A percentile compares a stretch with the other conserved stretches of the same genome.
These are phyloP conservation scores for Troides oblongomaculatus DNA, from an alignment of 2,888 invertebrate genomes.

Conservation along the genomic window DNA sequence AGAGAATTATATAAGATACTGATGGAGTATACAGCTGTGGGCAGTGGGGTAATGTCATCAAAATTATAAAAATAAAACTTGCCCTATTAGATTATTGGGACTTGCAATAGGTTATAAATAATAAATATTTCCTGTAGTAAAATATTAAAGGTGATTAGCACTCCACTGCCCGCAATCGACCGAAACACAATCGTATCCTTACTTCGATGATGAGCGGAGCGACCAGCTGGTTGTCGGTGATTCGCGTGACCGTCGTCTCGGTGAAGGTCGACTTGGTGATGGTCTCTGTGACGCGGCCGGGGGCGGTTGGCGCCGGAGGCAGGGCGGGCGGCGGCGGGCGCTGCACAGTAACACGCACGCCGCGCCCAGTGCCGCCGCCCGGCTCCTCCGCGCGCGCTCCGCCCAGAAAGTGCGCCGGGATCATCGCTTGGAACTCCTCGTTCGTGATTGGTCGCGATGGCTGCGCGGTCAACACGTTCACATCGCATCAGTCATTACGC, in stretches of 20 bases:
- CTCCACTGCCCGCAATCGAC: slow-evolving; percentile 7
- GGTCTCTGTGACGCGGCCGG: slow-evolving; percentile 94
- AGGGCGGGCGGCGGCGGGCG: slow-evolving; percentile 87
- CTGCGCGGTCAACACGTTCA: slow-evolving; percentile 79
- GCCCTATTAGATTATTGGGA: too few relatives aligned
- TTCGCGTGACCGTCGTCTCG: slow-evolving; percentile 95
- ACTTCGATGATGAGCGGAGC: slow-evolving; percentile 94
- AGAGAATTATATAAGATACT: not conserved
- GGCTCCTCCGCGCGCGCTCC: slow-evolving; percentile 57
- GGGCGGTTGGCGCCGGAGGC: slow-evolving; percentile 90
- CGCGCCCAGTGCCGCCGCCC: slow-evolving; percentile 55
- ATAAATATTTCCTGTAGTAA: too few relatives aligned
- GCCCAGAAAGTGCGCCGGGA: slow-evolving; percentile 92
- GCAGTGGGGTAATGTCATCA: not conserved
- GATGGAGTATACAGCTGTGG: not conserved
- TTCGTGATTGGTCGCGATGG: slow-evolving; percentile 92
- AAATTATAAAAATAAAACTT: too few relatives aligned
- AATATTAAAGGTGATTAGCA: not conserved
- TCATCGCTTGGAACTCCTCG: slow-evolving; percentile 97
- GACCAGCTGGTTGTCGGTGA: slow-evolving; percentile 94
- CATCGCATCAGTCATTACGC: slow-evolving; percentile 56
- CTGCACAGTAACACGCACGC: slow-evolving; percentile 86
- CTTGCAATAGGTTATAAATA: too few relatives aligned
- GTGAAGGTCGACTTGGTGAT: slow-evolving; percentile 98
- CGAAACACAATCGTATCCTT: slow-evolving; percentile 44